Evolutionary conservation across 1,140 invertebrate species (phyloP).

Genomic region (Conus betulinus): DNA sequence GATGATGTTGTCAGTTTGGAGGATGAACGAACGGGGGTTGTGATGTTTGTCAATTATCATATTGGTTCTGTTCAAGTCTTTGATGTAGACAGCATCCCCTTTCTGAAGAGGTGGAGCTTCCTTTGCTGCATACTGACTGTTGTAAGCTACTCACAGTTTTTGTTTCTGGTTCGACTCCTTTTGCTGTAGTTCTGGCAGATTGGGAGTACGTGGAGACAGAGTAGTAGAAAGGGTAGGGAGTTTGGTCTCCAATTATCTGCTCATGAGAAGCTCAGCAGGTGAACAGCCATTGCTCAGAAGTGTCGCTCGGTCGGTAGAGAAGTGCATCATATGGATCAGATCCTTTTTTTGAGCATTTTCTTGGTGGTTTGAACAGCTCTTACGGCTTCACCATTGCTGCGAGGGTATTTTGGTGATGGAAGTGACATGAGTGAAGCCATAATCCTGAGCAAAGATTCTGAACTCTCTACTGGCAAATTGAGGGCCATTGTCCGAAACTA

Average conservation of each 20-base stretch:
- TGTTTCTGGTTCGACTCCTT: too few species aligned
- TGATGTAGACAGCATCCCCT: neutral
- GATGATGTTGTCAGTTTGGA: neutral
- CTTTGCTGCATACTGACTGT: too few species aligned
- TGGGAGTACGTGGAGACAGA: too few species aligned
- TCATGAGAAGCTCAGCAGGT: too few species aligned
- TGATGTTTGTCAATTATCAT: neutral
- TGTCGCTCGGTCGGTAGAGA: too few species aligned
- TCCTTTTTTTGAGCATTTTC: slow-evolving; percentile 44
- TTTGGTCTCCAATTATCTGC: too few species aligned
- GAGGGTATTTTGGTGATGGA: slow-evolving; percentile 62
- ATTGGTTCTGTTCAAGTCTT: neutral
- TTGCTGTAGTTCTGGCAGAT: too few species aligned
- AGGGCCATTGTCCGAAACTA: slow-evolving; percentile 70
- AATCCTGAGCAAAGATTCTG: slow-evolving; percentile 70
- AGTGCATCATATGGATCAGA: neutral
- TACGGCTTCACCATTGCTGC: slow-evolving; percentile 52
- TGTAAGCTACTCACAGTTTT: too few species aligned
- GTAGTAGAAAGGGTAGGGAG: too few species aligned
- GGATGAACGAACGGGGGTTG: neutral
- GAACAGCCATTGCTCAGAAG: too few species aligned
- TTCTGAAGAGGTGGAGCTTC: neutral
- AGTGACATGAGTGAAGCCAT: slow-evolving; percentile 70
- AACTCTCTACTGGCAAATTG: slow-evolving; percentile 72
- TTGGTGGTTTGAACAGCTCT: slow-evolving; percentile 45